phyloP scores from a whole-genome alignment of 2,113 vertebrate genomes.

The Cavia porcellus region DNA sequence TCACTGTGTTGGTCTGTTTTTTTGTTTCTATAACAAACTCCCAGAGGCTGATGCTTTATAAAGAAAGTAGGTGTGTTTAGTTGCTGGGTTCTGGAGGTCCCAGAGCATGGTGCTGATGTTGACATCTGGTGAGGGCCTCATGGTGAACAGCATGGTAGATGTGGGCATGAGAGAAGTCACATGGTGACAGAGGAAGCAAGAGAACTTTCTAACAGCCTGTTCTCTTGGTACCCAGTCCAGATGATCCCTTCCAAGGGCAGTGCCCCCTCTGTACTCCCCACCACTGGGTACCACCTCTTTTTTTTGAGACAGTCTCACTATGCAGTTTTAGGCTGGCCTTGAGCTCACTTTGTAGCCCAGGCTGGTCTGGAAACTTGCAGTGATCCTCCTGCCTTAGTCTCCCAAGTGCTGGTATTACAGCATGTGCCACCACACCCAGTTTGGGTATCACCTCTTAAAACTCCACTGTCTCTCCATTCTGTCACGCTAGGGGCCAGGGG shows the following conservation, averaged over 20 bases:
- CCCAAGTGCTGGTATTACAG: no score
- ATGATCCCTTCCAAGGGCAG: background rate
- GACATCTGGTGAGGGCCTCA: background rate
- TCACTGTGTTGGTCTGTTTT: background rate
- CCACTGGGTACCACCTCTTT: background rate
- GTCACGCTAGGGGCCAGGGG: background rate
- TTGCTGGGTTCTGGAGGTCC: background rate
- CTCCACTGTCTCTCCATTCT: background rate
- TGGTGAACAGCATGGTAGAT: no score
- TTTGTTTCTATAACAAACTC: no score
- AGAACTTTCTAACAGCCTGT: background rate
- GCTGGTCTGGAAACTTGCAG: no score
- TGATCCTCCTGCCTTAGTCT: no score
- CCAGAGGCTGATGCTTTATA: no score
- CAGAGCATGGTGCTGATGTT: background rate
- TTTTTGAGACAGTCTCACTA: no score
- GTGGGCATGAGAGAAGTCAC: background rate
- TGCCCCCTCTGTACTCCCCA: background rate
- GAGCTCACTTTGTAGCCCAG: no score
- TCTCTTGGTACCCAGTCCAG: background rate
- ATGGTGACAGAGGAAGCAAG: background rate
- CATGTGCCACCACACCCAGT: no score
- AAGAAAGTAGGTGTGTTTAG: background rate
- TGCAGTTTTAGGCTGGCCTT: no score
- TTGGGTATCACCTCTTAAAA: background rate